These are phyloP conservation scores for Elysia chlorotica DNA, from an alignment of 1,140 invertebrate genomes.

Conservation along the genomic window DNA sequence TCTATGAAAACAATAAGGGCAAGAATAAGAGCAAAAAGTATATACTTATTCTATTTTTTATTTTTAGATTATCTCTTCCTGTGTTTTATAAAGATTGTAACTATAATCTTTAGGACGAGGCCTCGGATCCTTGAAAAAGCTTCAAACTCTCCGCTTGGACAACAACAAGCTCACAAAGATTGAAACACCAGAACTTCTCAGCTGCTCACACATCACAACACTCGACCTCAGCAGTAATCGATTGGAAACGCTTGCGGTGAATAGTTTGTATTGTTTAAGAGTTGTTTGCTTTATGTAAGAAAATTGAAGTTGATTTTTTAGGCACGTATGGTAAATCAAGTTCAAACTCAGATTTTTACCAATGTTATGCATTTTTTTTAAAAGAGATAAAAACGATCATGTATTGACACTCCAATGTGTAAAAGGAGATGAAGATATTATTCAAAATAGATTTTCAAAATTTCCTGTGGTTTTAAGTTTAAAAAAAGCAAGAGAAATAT, in stretches of 20 bases:
- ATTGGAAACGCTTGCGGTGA: constrained; percentile 51
- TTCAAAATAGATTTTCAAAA: no score
- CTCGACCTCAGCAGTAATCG: constrained; percentile 56
- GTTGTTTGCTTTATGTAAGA: neutral
- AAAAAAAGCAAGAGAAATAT: no score
- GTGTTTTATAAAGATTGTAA: no score
- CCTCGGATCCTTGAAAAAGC: constrained; percentile 43
- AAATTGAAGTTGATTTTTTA: neutral
- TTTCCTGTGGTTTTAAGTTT: no score
- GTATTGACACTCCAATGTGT: no score
- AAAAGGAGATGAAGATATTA: no score
- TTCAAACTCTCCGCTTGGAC: constrained; percentile 51
- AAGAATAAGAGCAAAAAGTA: no score
- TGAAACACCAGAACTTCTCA: constrained; percentile 48
- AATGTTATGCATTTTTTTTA: no score
- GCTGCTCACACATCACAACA: constrained; percentile 50
- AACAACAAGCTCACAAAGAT: constrained; percentile 50
- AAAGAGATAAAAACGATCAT: no score
- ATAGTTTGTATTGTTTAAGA: neutral
- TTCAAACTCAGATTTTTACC: neutral
- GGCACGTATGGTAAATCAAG: neutral
- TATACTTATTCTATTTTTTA: no score
- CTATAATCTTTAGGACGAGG: constrained; percentile 19
- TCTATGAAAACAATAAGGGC: no score
- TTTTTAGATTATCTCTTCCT: no score